phyloP scores from a whole-genome alignment of 2,797 vertebrate species.

The Notamacropus eugenii region DNA sequence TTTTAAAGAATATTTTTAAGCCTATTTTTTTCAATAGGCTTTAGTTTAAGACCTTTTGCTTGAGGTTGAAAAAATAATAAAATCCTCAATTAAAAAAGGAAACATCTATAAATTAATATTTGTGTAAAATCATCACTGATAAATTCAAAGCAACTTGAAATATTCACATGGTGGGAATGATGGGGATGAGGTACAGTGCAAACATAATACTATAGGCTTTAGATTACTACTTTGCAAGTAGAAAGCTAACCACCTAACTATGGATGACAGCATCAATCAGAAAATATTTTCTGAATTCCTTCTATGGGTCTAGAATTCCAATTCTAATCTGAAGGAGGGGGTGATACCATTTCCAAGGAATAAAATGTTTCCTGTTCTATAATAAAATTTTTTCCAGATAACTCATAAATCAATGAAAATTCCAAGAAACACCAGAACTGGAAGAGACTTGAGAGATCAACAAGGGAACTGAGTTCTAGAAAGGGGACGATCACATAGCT shows the following conservation, averaged over 20 bases:
- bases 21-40: background rate
- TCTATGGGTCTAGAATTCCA: background rate
- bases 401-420: conserved; percentile 25
- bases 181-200: background rate
- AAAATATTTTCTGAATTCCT: background rate
- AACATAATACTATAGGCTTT: background rate
- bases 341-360: background rate
- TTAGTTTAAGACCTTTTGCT: background rate
- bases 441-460: background rate
- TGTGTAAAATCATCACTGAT: conserved; percentile 24
- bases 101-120: conserved; percentile 26
- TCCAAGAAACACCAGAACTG: background rate
- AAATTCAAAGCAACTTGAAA: background rate
- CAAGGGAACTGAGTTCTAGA: background rate
- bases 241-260: background rate
- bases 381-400: background rate
- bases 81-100: conserved; percentile 40
- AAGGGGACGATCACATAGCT: background rate
- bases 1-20: conserved; percentile 30
- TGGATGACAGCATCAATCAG: background rate
- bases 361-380: background rate
- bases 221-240: background rate
- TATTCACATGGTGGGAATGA: background rate
- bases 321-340: background rate
- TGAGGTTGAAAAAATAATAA: background rate